A percentile compares a stretch with the other conserved stretches of the same genome.
Evolutionary conservation across 2,113 vertebrate genomes (phyloP).

Genomic region (Excalfactoria chinensis): DNA sequence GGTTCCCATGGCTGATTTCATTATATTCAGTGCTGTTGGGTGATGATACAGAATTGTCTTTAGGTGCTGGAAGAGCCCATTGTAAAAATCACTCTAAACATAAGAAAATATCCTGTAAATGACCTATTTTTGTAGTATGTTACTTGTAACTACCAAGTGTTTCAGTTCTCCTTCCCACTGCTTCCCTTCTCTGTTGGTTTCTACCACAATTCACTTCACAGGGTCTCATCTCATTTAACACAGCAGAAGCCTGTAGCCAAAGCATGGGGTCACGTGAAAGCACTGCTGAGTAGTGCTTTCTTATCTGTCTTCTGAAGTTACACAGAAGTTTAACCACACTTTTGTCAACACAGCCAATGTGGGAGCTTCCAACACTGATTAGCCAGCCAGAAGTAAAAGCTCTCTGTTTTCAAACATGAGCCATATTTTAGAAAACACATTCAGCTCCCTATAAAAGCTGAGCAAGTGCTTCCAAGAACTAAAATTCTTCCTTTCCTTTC

Average conservation of each 20-base stretch:
- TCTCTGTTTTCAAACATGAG: neutral
- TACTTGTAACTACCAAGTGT: neutral
- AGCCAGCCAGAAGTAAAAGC: neutral
- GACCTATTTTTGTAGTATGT: neutral
- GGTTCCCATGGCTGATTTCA: neutral
- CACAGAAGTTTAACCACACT: neutral
- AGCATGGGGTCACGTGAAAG: neutral
- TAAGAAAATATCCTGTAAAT: neutral
- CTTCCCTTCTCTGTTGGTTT: neutral
- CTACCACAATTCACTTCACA: no score
- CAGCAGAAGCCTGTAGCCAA: neutral
- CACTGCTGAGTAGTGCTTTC: neutral
- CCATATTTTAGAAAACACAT: neutral
- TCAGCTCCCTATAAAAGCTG: neutral
- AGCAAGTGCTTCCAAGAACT: neutral
- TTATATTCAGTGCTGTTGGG: neutral
- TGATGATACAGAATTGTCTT: neutral
- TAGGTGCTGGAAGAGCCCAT: neutral
- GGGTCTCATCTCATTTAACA: neutral
- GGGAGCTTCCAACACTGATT: neutral
- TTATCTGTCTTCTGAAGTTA: neutral
- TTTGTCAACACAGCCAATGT: accelerated
- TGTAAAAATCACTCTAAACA: neutral
- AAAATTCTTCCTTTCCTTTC: neutral
- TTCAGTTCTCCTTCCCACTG: neutral